Evolutionary conservation across 2,113 vertebrate species (phyloP).

Genomic region (Mus spicilegus): DNA sequence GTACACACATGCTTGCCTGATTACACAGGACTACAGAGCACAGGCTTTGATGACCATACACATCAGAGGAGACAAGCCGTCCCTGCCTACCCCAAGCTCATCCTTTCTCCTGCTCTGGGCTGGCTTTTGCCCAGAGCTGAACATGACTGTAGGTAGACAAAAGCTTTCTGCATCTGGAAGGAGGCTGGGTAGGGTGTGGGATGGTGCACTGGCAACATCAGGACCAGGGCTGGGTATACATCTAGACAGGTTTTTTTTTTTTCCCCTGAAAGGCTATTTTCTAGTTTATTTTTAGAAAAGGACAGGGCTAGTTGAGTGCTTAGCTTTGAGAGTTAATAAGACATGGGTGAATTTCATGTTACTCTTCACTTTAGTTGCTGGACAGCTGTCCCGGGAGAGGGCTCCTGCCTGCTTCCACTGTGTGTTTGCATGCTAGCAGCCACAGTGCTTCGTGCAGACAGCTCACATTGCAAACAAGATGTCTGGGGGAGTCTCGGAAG

Average conservation of each 20-base stretch:
- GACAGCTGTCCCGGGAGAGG: background rate
- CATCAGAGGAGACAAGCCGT: background rate
- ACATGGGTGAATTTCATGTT: background rate
- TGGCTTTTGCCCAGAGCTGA: background rate
- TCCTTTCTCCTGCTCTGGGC: background rate
- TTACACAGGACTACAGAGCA: background rate
- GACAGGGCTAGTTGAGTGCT: background rate
- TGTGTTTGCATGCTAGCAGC: accelerated
- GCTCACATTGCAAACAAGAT: accelerated
- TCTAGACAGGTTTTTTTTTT: background rate
- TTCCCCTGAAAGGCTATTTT: background rate
- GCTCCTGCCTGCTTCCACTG: accelerated
- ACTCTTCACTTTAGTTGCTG: background rate
- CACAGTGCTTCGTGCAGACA: accelerated
- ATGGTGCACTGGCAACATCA: accelerated
- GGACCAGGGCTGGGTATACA: background rate
- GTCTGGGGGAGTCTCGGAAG: background rate
- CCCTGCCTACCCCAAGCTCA: background rate
- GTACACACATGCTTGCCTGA: too few species aligned
- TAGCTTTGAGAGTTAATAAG: background rate
- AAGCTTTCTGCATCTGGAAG: background rate
- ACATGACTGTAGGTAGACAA: background rate
- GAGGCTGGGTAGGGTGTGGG: background rate
- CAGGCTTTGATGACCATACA: too few species aligned
- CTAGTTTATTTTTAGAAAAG: background rate